Base-by-base conservation (phyloP, 2,113 vertebrate genomes). In the Gorsachius goisagi region DNA sequence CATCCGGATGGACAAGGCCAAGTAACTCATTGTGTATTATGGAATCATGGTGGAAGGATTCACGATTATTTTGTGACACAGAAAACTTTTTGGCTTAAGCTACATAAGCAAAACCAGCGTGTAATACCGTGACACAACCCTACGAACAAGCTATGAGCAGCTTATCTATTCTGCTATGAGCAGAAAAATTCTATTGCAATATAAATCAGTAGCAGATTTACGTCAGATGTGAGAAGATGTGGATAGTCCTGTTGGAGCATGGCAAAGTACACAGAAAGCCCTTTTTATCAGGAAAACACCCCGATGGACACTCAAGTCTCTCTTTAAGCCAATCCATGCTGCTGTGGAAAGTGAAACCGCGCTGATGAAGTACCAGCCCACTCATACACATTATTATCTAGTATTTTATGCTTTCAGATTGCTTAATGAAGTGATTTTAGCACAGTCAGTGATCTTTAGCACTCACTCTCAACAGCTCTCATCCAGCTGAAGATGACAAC, bases 391-490 rank as follows among this genome's bases (percentile, higher is more conserved):
- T 55, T 62, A 92, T 63, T 0, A 0, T 28, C 74, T 27, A 63
- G 74, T 37, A 33, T 88, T 94, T 80, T 93, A 87, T 56, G 60
- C 93, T 76, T 80, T 94, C 79, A 90, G 68, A 92, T 59, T 86
- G 90, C 92, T 88, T 90, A 93, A 95, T 78, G 64, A 95, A 95
- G 84, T 89, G 81, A 86, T 90, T 93, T 77, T 56, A 92, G 90
- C 75, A 39, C 32, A 77, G 88, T 16, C 78, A 69, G 75, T 76
- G 88, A 92, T 90, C 75, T 85, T 56, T 5, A 73, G 78, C 79
- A 47, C 39, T 91, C 45, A 15, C 53, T 74, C 89, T 71, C 77
- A 75, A 59, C 49, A 89, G 69, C 81, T 85, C 62, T 79, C 23
- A 67, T 21, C 56, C 85, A 83, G 87, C 71, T 93, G 95, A 94